phyloP scores from a whole-genome alignment of 2,113 vertebrate genomes.

The Physeter macrocephalus region DNA sequence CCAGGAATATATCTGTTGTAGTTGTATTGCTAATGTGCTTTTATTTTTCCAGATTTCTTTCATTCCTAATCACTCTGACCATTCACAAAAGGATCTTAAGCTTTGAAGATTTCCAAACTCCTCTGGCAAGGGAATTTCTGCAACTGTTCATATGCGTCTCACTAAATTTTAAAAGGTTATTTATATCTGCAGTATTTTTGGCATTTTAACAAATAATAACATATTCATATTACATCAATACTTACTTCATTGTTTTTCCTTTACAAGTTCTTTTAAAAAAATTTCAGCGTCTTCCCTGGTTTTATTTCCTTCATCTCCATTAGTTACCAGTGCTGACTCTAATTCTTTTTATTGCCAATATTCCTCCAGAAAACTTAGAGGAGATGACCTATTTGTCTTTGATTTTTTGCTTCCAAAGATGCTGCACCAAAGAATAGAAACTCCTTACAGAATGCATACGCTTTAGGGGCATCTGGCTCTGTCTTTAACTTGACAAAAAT shows the following conservation, averaged over 20 bases:
- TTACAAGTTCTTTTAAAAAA: not conserved
- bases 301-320: not conserved
- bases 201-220: slow-evolving; percentile 33
- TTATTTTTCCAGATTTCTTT: slow-evolving; percentile 3
- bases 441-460: not conserved
- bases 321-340: not conserved
- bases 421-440: not conserved
- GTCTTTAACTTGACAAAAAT: slow-evolving; percentile 59
- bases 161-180: slow-evolving; percentile 6
- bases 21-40: not conserved
- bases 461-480: slow-evolving; percentile 65
- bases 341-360: not conserved
- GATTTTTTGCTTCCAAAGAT: slow-evolving; percentile 39
- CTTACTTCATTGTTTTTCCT: slow-evolving; percentile 39
- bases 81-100: slow-evolving; percentile 18
- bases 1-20: not conserved
- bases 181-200: slow-evolving; percentile 20
- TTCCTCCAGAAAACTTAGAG: not conserved
- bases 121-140: not conserved
- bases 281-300: not conserved
- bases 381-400: slow-evolving; percentile 38
- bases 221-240: slow-evolving; percentile 17
- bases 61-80: not conserved
- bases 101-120: slow-evolving; percentile 14
- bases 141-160: slow-evolving; percentile 3